Conservation (phyloP, 2,888 invertebrate species). For the Acanthoscelides obtectus region DNA sequence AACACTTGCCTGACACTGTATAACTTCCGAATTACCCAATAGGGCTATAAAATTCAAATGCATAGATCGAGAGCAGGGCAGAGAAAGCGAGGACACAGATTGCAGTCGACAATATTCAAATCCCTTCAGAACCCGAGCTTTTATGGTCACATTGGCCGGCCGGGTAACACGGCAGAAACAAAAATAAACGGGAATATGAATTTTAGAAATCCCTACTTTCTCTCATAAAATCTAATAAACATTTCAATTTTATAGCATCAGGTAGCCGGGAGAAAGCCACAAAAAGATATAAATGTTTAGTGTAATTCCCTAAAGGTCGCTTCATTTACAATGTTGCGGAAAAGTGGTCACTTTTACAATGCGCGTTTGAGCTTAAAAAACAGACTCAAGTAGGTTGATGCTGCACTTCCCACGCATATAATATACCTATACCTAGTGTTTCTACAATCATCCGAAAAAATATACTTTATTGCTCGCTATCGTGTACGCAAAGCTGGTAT, state of each 20-base stretch:
- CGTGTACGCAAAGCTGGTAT: too few species aligned
- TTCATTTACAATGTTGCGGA: background rate
- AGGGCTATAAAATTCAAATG: background rate
- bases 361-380: background rate
- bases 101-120: background rate
- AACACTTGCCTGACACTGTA: background rate
- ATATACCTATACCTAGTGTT: too few species aligned
- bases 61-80: background rate
- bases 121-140: background rate
- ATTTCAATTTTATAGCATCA: conserved; percentile 21
- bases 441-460: too few species aligned
- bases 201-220: conserved; percentile 17
- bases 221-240: conserved; percentile 19
- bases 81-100: background rate
- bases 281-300: conserved; percentile 5
- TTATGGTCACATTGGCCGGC: background rate
- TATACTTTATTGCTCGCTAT: too few species aligned
- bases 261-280: conserved; percentile 16
- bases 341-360: background rate
- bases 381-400: background rate
- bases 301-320: background rate
- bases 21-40: background rate
- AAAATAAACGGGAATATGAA: conserved; percentile 16
- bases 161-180: conserved; percentile 4
- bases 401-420: too few species aligned